Base-by-base conservation (phyloP, 2,888 invertebrate genomes). In the Byasa hedistus region DNA sequence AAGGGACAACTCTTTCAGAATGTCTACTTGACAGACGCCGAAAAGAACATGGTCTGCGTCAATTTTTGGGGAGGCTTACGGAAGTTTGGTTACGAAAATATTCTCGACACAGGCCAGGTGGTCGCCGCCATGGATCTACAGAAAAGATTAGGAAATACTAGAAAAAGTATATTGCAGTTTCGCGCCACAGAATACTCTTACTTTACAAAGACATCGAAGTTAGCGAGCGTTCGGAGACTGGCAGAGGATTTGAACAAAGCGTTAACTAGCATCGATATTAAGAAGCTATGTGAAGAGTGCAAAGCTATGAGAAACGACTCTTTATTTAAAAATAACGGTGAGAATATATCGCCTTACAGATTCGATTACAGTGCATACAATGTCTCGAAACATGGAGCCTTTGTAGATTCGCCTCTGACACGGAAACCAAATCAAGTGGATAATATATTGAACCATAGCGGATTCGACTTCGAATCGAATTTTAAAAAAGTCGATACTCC, bases 91-190 rank as follows among this genome's bases (percentile, higher is more conserved):
- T 92, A 81, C 68, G 85, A 91, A 70, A 94, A 94, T 69, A 82
- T 94, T 23, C 75, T 95, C 7, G 91, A 92, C 44, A 86, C 87
- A 0, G 94, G 94, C 0, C 92, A 93, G 68, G 75, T 93, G 10
- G 81, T 95, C 1, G 90, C 92, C 0, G 93, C 93, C 73, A 89
- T 89, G 21, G 96, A 96, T 92, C 90, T 96, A 64, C 92, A 94
- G 79, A 93, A 93, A 86, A 84, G 93, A 54, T 79, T 84, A 81
- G 90, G 92, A 75, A 91, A 92, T 69, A 83, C 90, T 3, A 86
- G 87, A 64, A 87, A 84, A 70, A 87, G 81, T 71, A 91, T 95
- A 76, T 93, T 92, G 0, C 91, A 93, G 39, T 93, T 93, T 61
- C 87, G 94, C 66, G 95, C 93, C 1, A 94, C 94, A 3, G 95